Evolutionary conservation across 2,888 invertebrate genomes (phyloP), one percentile per base, ranked within the genome.

Genomic region (Pristionchus maxplancki): DNA sequence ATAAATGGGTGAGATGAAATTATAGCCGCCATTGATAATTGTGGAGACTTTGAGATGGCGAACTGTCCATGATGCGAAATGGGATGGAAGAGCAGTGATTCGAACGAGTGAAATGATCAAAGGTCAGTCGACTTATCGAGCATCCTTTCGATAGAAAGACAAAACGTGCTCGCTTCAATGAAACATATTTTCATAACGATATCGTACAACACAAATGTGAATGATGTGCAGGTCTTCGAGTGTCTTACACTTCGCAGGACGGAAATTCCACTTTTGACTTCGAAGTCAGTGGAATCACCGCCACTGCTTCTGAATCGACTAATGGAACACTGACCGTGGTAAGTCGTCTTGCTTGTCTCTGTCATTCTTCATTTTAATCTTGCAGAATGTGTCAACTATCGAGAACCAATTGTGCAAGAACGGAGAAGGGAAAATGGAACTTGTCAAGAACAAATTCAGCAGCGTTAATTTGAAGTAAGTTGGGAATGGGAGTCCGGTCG

Each of bases 1-100:
- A 87, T 87, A 4, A 87, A 71, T n/a, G 50, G 50, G 86, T 87
- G 13, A 24, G 85, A 11, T 40, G 20, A 20, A n/a, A n/a, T n/a
- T n/a, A n/a, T n/a, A n/a, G n/a, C n/a, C n/a, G n/a, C n/a, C n/a
- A n/a, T n/a, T n/a, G n/a, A n/a, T n/a, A n/a, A n/a, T n/a, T n/a
- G n/a, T n/a, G n/a, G n/a, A n/a, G n/a, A 67, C 6, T 11, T 84
- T 34, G 11, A 87, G 86, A 34, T 87, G 86, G 86, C 6, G 34
- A 15, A 31, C 28, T 20, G 50, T 31, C 1, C 1, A 28, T 4
- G 31, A 71, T 28, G 86, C 71, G 5, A 48, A n/a, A 15, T 87
- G 86, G 86, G 44, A 31, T 28, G 31, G 48, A 2, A 3, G 24
- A 1, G 48, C 71, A 13, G 67, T 87, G 34, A 34, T 4, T 5